phyloP scores from a whole-genome alignment of 2,888 invertebrate genomes.

The Autographa pulchrina region DNA sequence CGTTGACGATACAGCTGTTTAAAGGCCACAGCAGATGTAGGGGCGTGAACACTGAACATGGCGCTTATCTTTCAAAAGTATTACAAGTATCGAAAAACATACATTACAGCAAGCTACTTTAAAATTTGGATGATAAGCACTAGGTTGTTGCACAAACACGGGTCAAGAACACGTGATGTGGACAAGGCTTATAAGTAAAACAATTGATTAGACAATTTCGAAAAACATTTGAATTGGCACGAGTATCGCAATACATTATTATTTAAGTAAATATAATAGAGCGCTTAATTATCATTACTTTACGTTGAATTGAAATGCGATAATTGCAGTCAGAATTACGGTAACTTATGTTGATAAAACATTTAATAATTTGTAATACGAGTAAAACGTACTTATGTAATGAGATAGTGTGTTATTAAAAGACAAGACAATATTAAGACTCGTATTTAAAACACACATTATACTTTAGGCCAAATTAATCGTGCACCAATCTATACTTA shows the following conservation, averaged over 20 bases:
- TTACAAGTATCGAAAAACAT: conserved; percentile 24
- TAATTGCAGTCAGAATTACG: conserved; percentile 30
- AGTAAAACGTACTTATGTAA: conserved; percentile 15
- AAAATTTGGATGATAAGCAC: conserved; percentile 3
- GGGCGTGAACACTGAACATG: conserved; percentile 26
- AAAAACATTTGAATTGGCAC: conserved; percentile 18
- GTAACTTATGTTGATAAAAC: conserved; percentile 21
- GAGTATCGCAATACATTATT: conserved; percentile 22
- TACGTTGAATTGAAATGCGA: conserved; percentile 13
- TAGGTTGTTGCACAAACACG: conserved; percentile 1
- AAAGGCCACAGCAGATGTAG: conserved; percentile 51
- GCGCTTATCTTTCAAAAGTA: conserved; percentile 36
- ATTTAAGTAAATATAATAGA: conserved; percentile 31
- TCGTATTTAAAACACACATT: not conserved
- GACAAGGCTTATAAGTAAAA: conserved; percentile 5
- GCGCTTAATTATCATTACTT: conserved; percentile 16
- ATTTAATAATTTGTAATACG: conserved; percentile 20
- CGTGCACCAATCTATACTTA: too few species aligned
- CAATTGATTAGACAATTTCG: conserved; percentile 10
- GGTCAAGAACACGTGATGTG: not conserved
- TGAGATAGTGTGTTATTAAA: conserved; percentile 25
- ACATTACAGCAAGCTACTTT: conserved; percentile 14
- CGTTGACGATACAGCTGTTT: conserved; percentile 58
- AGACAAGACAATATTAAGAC: not conserved
- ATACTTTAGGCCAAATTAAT: not conserved